These are phyloP conservation scores for Parus major DNA, from an alignment of 2,113 vertebrate genomes.

Conservation along the genomic window DNA sequence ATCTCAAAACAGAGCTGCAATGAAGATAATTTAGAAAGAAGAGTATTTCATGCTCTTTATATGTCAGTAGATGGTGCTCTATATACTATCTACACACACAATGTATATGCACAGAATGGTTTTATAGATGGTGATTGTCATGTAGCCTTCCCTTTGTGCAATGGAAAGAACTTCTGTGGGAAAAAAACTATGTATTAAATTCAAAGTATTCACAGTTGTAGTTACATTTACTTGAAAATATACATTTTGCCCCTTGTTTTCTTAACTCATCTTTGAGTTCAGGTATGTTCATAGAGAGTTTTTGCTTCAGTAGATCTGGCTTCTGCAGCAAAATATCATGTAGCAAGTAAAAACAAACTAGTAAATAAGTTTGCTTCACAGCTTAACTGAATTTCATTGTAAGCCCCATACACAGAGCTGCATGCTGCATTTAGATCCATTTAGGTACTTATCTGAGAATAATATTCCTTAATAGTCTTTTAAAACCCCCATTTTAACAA, in stretches of 20 bases:
- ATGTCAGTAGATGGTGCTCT: constrained; percentile 9
- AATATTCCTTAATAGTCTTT: background rate
- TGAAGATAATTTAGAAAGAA: background rate
- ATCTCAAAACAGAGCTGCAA: background rate
- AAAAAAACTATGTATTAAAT: background rate
- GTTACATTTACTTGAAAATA: background rate
- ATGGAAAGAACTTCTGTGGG: background rate
- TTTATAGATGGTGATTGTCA: background rate
- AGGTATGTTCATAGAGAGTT: background rate
- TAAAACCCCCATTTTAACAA: background rate
- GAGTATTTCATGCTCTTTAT: background rate
- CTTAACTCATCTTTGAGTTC: background rate
- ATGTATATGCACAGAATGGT: background rate
- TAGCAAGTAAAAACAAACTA: background rate
- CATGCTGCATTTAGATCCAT: background rate
- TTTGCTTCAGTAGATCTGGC: background rate
- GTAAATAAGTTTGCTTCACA: background rate
- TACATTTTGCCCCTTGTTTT: background rate
- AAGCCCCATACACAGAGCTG: background rate
- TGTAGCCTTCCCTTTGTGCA: background rate
- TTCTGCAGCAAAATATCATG: background rate
- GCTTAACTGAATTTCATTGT: background rate
- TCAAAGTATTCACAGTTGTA: background rate
- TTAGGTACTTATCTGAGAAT: background rate
- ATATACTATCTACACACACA: background rate